phyloP scores from a whole-genome alignment of 1,140 invertebrate species.

The Sycobia sp. region DNA sequence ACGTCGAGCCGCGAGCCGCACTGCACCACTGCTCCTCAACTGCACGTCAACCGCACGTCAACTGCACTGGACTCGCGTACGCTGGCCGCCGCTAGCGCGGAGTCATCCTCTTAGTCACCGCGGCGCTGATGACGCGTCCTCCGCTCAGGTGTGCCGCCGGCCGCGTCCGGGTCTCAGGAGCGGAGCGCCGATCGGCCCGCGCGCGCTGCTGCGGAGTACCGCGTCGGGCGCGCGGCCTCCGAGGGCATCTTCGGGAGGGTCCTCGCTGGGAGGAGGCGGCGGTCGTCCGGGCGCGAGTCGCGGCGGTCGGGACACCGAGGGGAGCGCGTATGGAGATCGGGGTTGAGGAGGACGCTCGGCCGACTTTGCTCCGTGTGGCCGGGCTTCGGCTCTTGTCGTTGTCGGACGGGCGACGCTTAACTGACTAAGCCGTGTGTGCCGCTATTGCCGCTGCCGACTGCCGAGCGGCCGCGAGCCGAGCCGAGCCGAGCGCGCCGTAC shows the following conservation, averaged over 20 bases:
- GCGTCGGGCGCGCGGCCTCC: not conserved
- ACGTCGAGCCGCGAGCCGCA: no score
- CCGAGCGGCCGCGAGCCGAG: not conserved
- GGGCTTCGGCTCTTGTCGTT: no score
- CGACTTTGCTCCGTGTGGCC: constrained; percentile 7
- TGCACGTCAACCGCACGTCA: no score
- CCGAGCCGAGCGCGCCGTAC: not conserved
- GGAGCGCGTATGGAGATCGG: not conserved
- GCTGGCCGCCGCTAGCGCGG: no score
- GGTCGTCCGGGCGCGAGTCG: not conserved
- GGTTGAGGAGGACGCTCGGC: not conserved
- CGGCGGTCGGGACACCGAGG: not conserved
- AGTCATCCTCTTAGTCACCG: no score
- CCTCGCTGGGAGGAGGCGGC: no score
- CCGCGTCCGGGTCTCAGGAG: no score
- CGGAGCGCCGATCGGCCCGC: not conserved
- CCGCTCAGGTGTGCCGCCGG: not conserved
- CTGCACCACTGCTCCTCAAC: no score
- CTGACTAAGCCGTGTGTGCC: constrained; percentile 29
- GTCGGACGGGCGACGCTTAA: constrained; percentile 20
- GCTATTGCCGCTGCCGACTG: not conserved
- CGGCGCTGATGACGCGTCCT: not conserved
- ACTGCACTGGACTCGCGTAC: no score
- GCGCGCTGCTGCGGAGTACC: not conserved
- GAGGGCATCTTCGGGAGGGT: not conserved